Conservation (phyloP, 2,113 vertebrate genomes). For the Odobenus rosmarus region DNA sequence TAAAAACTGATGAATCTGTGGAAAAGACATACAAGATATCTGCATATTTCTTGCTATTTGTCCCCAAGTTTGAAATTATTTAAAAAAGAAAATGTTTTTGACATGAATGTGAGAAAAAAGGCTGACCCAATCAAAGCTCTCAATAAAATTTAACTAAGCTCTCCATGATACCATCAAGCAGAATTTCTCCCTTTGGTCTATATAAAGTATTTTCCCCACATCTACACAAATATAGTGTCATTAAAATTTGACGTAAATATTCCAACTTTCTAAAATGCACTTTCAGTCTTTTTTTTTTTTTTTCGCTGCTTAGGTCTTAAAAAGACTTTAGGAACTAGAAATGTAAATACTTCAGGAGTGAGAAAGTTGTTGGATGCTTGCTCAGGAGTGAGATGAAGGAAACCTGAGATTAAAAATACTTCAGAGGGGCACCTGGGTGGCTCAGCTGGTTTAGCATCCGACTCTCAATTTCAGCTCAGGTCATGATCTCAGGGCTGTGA, state of each 20-base stretch:
- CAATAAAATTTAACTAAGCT: neutral
- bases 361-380: neutral
- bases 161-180: neutral
- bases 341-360: neutral
- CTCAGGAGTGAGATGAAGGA: neutral
- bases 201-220: neutral
- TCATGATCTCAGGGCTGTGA: neutral
- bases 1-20: neutral
- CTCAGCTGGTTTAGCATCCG: no score
- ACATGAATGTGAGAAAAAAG: neutral
- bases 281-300: neutral
- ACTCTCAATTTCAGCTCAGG: neutral
- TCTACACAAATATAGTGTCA: neutral
- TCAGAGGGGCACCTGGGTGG: no score
- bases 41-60: neutral
- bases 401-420: neutral
- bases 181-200: neutral
- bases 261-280: neutral
- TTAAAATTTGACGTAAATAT: neutral
- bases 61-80: neutral
- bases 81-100: neutral
- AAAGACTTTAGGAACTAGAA: conserved; percentile 15
- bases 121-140: neutral
- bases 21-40: neutral
- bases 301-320: neutral